phyloP scores from a whole-genome alignment of 1,140 invertebrate species.

The Zeugodacus cucurbitae region DNA sequence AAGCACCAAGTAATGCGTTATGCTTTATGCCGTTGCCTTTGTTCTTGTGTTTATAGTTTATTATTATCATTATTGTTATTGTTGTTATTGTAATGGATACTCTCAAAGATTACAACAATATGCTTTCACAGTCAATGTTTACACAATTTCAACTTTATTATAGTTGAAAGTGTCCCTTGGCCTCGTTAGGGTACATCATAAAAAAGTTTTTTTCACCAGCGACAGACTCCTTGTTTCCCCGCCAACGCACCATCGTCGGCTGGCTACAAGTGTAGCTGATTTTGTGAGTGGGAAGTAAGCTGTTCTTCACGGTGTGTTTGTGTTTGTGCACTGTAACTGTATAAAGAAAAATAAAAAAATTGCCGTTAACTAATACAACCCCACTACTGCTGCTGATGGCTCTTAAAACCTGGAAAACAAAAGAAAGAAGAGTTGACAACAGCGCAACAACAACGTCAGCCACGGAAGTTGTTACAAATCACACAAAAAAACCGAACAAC shows the following conservation, averaged over 20 bases:
- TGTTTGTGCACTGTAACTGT: too few species aligned
- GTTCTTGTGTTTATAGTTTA: not conserved
- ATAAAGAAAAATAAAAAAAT: constrained; percentile 10
- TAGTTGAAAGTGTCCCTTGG: constrained; percentile 47
- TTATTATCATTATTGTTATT: not conserved
- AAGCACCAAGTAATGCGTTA: not conserved
- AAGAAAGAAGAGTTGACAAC: not conserved
- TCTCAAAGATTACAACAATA: constrained; percentile 23
- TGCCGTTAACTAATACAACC: not conserved
- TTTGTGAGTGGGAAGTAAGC: not conserved
- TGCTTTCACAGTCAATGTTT: constrained; percentile 43
- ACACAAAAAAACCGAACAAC: not conserved
- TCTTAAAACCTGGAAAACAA: not conserved
- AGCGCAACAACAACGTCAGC: not conserved
- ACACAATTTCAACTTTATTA: constrained; percentile 49
- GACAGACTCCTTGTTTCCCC: not conserved
- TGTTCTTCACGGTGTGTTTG: not conserved
- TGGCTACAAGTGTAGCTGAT: not conserved
- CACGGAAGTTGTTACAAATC: constrained; percentile 1
- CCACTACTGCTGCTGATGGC: not conserved
- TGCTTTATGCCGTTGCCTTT: too few species aligned
- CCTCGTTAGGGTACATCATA: constrained; percentile 48
- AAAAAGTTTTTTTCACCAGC: constrained; percentile 30
- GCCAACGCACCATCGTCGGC: too few species aligned
- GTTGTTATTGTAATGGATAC: not conserved